phyloP scores from a whole-genome alignment of 2,797 vertebrate genomes.

The Gambusia yucatana region DNA sequence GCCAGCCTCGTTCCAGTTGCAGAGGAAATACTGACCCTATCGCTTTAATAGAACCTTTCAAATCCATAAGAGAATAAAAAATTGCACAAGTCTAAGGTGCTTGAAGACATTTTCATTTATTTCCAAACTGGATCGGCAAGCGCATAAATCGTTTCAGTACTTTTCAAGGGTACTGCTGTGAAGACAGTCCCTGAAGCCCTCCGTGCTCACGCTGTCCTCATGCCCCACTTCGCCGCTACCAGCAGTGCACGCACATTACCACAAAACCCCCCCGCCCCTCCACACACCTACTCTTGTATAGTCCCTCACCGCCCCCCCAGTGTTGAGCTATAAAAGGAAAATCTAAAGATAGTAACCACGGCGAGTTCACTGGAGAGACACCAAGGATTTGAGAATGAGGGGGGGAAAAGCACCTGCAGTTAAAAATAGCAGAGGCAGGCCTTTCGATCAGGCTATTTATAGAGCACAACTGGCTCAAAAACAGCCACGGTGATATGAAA shows the following conservation, averaged over 20 bases:
- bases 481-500: slow-evolving; percentile 44
- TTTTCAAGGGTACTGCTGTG: slow-evolving; percentile 43
- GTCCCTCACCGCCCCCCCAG: slow-evolving; percentile 30
- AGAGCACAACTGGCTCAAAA: slow-evolving; percentile 56
- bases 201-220: slow-evolving; percentile 48
- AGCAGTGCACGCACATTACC: slow-evolving; percentile 44
- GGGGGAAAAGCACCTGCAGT: slow-evolving; percentile 64
- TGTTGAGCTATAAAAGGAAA: slow-evolving; percentile 67
- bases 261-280: slow-evolving; percentile 7
- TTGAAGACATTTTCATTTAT: slow-evolving; percentile 22
- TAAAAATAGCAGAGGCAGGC: slow-evolving; percentile 66
- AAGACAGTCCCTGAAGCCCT: slow-evolving; percentile 40
- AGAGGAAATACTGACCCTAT: slow-evolving; percentile 17
- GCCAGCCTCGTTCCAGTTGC: slow-evolving; percentile 17
- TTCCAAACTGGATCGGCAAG: slow-evolving; percentile 17
- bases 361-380: slow-evolving; percentile 58
- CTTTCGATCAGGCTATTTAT: slow-evolving; percentile 66
- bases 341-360: slow-evolving; percentile 72
- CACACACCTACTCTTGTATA: slow-evolving; percentile 17
- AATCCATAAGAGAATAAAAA: slow-evolving; percentile 29
- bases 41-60: background rate
- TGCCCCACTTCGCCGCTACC: slow-evolving; percentile 54
- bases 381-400: slow-evolving; percentile 50
- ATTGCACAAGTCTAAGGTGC: slow-evolving; percentile 14
- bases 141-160: slow-evolving; percentile 26